Percentiles rank a stretch among this genome's conserved stretches.
These are phyloP conservation scores for Agriopis marginaria DNA, from an alignment of 2,888 invertebrate species.

Conservation along the genomic window DNA sequence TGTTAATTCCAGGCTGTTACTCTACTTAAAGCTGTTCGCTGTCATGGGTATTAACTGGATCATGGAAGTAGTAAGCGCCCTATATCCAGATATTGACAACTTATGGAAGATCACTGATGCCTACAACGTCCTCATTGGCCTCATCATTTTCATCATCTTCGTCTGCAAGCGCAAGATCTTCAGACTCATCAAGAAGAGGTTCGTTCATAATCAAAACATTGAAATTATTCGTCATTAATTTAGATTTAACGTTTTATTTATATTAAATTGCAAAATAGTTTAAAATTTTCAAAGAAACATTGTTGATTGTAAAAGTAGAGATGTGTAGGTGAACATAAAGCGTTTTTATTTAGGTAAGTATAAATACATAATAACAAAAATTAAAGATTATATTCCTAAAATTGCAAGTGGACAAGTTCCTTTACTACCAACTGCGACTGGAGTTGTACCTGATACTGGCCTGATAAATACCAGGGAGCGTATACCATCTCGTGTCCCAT, in stretches of 20 bases:
- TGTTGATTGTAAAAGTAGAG: background rate
- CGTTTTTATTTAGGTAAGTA: background rate
- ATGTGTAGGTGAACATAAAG: background rate
- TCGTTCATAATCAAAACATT: conserved; percentile 47
- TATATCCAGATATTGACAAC: conserved; percentile 75
- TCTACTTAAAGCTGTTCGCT: conserved; percentile 90
- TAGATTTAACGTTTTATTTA: background rate
- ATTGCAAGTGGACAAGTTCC: too few relatives aligned
- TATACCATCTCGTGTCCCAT: too few relatives aligned
- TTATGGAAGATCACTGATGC: conserved; percentile 89
- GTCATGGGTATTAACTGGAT: conserved; percentile 93
- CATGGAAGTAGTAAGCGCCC: conserved; percentile 89
- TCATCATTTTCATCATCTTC: conserved; percentile 90
- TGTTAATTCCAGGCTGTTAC: conserved; percentile 84
- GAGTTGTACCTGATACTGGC: too few relatives aligned
- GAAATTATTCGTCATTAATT: background rate
- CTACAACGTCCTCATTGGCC: conserved; percentile 89
- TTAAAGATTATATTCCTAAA: too few relatives aligned
- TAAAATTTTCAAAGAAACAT: background rate
- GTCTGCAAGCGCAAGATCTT: conserved; percentile 90
- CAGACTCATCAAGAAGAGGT: conserved; percentile 87
- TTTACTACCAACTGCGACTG: too few relatives aligned
- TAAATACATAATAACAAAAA: background rate
- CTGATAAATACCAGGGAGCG: too few relatives aligned
- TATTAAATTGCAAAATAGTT: background rate